These are phyloP conservation scores for Brachyhypopomus occidentalis DNA, from an alignment of 2,113 vertebrate genomes.

Conservation along the genomic window DNA sequence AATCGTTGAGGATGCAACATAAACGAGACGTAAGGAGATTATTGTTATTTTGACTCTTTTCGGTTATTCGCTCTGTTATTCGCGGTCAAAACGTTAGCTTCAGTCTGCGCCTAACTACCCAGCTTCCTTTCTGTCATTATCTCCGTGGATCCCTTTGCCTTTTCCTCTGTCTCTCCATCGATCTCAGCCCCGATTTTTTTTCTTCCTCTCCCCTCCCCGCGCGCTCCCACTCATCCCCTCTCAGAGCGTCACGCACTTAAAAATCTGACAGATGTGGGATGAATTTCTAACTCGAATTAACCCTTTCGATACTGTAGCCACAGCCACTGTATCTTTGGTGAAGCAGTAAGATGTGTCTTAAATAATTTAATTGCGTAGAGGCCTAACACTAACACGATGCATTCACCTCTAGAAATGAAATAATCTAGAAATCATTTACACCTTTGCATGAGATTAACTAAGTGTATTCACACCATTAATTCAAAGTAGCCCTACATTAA, in stretches of 20 bases:
- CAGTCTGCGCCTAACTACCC: conserved; percentile 63
- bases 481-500: background rate
- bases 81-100: conserved; percentile 41
- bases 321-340: conserved; percentile 24
- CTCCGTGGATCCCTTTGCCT: conserved; percentile 76
- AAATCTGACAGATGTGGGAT: conserved; percentile 85
- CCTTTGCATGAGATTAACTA: background rate
- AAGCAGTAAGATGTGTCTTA: background rate
- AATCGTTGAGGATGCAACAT: conserved; percentile 19
- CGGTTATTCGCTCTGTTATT: conserved; percentile 39
- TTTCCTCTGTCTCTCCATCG: conserved; percentile 77
- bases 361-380: background rate
- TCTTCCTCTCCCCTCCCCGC: conserved; percentile 61
- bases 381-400: background rate
- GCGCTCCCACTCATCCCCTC: conserved; percentile 57
- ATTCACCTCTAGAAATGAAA: background rate
- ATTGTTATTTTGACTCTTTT: background rate
- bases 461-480: background rate
- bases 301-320: conserved; percentile 70
- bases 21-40: conserved; percentile 6
- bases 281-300: conserved; percentile 83
- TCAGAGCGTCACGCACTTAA: conserved; percentile 80
- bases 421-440: background rate
- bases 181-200: conserved; percentile 78
- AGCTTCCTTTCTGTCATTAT: conserved; percentile 77